These are phyloP conservation scores for Lutjanus campechanus DNA, from an alignment of 2,797 vertebrate species.

Conservation along the genomic window DNA sequence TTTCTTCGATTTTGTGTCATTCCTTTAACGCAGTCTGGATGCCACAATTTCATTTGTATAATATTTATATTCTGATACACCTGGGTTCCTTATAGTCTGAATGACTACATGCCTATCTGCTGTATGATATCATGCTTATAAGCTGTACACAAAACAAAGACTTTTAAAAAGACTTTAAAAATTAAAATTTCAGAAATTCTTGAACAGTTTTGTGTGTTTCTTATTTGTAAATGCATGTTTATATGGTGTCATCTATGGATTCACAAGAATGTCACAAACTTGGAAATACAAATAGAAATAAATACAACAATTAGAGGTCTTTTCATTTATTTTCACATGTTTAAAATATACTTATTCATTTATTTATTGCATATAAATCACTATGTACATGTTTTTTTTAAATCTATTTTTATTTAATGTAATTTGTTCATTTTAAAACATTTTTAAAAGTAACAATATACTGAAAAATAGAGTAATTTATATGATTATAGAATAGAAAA, in stretches of 20 bases:
- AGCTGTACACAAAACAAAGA: conserved; percentile 53
- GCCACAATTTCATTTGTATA: conserved; percentile 57
- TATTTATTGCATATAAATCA: no score
- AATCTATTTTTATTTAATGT: no score
- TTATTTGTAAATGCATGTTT: conserved; percentile 11
- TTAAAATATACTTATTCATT: no score
- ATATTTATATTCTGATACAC: conserved; percentile 79
- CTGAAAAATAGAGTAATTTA: no score
- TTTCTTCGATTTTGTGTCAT: conserved; percentile 71
- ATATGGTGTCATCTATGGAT: neutral
- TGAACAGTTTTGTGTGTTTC: conserved; percentile 7
- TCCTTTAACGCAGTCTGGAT: conserved; percentile 47
- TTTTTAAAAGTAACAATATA: no score
- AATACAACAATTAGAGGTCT: no score
- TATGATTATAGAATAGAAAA: no score
- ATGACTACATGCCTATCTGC: conserved; percentile 56
- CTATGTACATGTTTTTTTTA: no score
- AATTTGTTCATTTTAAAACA: no score
- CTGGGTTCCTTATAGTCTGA: conserved; percentile 61
- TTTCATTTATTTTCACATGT: no score
- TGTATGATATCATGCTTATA: conserved; percentile 59
- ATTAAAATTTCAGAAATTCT: conserved; percentile 41
- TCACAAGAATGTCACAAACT: neutral
- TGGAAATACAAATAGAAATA: no score
- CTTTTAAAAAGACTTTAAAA: conserved; percentile 48